A percentile compares a stretch with the other conserved stretches of the same genome.
These are phyloP conservation scores for Antennarius striatus DNA, from an alignment of 2,113 vertebrate genomes.

Conservation along the genomic window DNA sequence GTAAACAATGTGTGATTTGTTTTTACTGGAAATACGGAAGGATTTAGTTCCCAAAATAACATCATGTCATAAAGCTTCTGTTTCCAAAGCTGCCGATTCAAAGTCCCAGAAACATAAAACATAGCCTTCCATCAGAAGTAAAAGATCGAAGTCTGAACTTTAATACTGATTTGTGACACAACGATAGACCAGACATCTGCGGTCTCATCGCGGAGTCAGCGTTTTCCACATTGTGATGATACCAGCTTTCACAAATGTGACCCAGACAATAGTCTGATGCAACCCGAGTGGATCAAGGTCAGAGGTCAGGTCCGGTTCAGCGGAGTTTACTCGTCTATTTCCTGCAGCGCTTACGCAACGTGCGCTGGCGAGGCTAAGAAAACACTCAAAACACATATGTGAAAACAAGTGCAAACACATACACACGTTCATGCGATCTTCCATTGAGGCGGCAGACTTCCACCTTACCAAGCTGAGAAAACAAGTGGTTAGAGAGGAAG, in stretches of 20 bases:
- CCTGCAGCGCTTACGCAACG: slow-evolving; percentile 52
- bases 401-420: slow-evolving; percentile 43
- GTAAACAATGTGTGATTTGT: too few relatives aligned
- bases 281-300: slow-evolving; percentile 45
- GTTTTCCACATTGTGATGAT: slow-evolving; percentile 49
- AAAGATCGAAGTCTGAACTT: neutral
- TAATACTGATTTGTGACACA: neutral
- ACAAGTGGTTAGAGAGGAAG: slow-evolving; percentile 56
- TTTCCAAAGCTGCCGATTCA: neutral
- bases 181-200: neutral
- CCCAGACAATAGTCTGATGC: slow-evolving; percentile 52
- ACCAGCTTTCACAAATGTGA: slow-evolving; percentile 41
- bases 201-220: slow-evolving; percentile 26
- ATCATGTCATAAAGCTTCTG: neutral
- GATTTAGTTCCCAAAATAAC: too few relatives aligned
- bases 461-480: slow-evolving; percentile 75
- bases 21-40: too few relatives aligned
- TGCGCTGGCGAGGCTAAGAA: slow-evolving; percentile 53
- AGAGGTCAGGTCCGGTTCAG: slow-evolving; percentile 61
- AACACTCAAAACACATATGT: slow-evolving; percentile 55
- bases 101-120: slow-evolving; percentile 19
- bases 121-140: neutral
- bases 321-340: slow-evolving; percentile 67
- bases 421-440: slow-evolving; percentile 53
- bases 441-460: slow-evolving; percentile 52